Conservation (phyloP, 2,797 vertebrate species). For the Amazona ochrocephala region DNA sequence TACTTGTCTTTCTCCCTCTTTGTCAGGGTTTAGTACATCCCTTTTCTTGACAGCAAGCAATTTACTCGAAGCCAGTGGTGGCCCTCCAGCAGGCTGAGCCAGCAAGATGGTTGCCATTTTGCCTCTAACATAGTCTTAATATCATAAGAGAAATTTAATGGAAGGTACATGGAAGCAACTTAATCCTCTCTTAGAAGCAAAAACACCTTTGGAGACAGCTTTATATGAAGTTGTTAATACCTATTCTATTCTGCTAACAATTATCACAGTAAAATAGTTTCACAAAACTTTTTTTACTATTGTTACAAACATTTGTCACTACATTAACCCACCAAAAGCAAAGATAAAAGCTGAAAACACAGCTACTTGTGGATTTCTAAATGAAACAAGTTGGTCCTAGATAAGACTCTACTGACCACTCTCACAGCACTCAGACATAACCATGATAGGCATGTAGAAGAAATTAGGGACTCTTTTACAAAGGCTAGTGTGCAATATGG, state of each 20-base stretch:
- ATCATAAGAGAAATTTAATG: neutral
- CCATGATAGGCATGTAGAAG: neutral
- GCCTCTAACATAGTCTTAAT: neutral
- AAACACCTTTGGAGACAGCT: neutral
- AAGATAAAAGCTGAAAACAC: neutral
- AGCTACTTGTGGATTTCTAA: neutral
- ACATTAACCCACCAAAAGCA: neutral
- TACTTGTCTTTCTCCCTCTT: neutral
- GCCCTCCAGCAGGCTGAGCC: neutral
- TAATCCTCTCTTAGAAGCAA: conserved; percentile 21
- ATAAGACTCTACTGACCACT: neutral
- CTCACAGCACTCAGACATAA: neutral
- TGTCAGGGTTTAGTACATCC: neutral
- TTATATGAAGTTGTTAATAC: neutral
- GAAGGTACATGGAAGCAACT: neutral
- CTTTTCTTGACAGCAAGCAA: neutral
- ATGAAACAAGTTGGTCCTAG: neutral
- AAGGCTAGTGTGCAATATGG: neutral
- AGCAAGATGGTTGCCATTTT: neutral
- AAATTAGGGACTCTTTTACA: neutral
- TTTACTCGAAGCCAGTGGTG: neutral
- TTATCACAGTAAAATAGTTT: neutral
- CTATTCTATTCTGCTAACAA: neutral
- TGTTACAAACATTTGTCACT: neutral
- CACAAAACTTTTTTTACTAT: neutral